Conservation (phyloP, 2,888 invertebrate species). For the Diachrysia chrysitis region DNA sequence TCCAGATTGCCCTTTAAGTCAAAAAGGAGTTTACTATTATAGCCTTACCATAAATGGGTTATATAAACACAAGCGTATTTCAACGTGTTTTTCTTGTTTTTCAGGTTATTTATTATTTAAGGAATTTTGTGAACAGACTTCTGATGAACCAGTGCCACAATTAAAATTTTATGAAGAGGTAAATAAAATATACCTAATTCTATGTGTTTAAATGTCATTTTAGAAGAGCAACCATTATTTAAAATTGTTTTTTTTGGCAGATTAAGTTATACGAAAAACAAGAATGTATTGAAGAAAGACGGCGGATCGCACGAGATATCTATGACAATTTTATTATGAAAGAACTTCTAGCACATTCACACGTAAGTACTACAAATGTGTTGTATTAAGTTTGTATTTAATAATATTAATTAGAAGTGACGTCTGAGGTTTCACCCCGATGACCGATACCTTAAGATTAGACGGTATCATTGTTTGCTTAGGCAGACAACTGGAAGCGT, state of each 20-base stretch:
- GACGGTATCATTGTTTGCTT: conserved; percentile 11
- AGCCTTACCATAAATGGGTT: conserved; percentile 15
- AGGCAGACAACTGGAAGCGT: not conserved
- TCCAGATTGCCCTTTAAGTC: conserved; percentile 2
- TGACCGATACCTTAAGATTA: conserved; percentile 14
- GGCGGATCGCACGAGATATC: conserved; percentile 98
- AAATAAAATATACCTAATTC: conserved; percentile 74
- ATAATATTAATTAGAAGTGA: conserved; percentile 2
- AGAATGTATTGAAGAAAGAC: conserved; percentile 98
- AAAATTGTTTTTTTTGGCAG: conserved; percentile 89
- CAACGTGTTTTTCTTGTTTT: conserved; percentile 85
- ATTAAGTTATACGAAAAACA: conserved; percentile 99
- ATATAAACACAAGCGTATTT: conserved; percentile 39
- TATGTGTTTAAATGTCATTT: conserved; percentile 10
- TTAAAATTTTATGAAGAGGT: conserved; percentile 99
- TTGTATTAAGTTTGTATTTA: not conserved
- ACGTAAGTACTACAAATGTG: conserved; percentile 92
- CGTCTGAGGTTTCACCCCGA: conserved; percentile 5
- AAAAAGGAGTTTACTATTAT: not conserved
- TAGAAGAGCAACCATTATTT: conserved; percentile 8
- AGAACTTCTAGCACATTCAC: conserved; percentile 99
- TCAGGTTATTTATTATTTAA: conserved; percentile 99
- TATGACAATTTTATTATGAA: conserved; percentile 99
- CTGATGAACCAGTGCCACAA: conserved; percentile 99
- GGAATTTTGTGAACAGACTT: conserved; percentile 99